Conservation (phyloP, 2,113 vertebrate genomes). For the Recurvirostra avosetta region DNA sequence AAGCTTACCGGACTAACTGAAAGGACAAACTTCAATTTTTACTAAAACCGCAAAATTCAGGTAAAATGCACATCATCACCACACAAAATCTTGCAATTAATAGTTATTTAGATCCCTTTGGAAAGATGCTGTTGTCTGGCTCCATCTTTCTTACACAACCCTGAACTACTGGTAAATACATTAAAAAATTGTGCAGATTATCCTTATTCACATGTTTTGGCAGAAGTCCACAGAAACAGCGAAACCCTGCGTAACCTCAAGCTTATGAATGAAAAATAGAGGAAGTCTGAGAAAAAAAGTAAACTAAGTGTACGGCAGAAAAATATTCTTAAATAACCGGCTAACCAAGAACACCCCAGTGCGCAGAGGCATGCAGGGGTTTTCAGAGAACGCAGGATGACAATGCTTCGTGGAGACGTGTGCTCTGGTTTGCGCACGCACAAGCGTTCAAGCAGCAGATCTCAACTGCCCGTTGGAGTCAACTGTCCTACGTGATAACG, state of each 20-base stretch:
- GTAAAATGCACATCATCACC: background rate
- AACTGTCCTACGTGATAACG: fast-evolving
- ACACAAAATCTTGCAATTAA: background rate
- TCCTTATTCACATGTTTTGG: background rate
- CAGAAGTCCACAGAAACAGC: background rate
- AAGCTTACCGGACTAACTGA: background rate
- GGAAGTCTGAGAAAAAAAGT: background rate
- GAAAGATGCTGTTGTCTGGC: background rate
- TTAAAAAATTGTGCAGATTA: background rate
- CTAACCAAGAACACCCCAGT: fast-evolving
- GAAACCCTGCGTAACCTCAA: background rate
- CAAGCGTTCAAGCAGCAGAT: background rate
- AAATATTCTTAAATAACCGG: background rate
- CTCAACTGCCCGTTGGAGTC: background rate
- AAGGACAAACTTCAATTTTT: background rate
- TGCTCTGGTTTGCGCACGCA: no score
- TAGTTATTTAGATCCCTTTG: background rate
- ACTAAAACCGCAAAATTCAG: background rate
- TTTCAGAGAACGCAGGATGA: background rate
- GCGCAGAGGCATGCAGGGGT: background rate
- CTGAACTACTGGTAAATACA: background rate
- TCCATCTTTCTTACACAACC: background rate
- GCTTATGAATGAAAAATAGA: constrained; percentile 5
- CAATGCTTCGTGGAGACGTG: fast-evolving
- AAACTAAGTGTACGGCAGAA: background rate